Conservation (phyloP, 2,888 invertebrate genomes). For the Cerceris ruficornis region DNA sequence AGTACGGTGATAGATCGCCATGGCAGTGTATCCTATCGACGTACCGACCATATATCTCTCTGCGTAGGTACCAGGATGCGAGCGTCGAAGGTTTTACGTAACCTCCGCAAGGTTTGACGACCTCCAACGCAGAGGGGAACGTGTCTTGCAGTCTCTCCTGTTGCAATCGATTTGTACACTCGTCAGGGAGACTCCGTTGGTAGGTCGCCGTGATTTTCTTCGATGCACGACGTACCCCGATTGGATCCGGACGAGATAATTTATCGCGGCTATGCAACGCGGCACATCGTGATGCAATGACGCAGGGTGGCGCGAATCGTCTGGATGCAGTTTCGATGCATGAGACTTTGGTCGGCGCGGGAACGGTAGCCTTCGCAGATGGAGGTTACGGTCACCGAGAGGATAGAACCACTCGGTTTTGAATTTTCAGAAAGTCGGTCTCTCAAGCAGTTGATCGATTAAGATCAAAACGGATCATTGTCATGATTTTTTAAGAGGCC, state of each 20-base stretch:
- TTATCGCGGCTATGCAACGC: slow-evolving; percentile 48
- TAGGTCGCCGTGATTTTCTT: slow-evolving; percentile 38
- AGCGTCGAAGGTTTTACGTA: slow-evolving; percentile 54
- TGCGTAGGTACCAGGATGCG: slow-evolving; percentile 48
- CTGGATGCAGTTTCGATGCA: slow-evolving; percentile 27
- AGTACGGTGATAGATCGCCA: slow-evolving; percentile 54
- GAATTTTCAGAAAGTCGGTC: too few species aligned
- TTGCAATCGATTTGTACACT: slow-evolving; percentile 61
- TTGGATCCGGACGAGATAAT: slow-evolving; percentile 56
- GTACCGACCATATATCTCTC: slow-evolving; percentile 49
- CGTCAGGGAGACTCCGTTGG: slow-evolving; percentile 50
- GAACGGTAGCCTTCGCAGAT: too few species aligned
- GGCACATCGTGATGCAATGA: slow-evolving; percentile 33
- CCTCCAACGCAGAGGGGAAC: slow-evolving; percentile 47
- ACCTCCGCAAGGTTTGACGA: slow-evolving; percentile 59
- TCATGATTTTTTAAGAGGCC: too few species aligned
- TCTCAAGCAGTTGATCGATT: too few species aligned
- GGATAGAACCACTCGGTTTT: too few species aligned
- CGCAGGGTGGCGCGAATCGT: slow-evolving; percentile 14
- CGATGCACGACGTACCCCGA: slow-evolving; percentile 47
- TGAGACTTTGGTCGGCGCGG: too few species aligned
- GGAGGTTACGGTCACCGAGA: too few species aligned
- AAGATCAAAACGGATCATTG: too few species aligned
- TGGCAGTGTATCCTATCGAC: slow-evolving; percentile 49
- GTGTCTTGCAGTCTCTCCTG: slow-evolving; percentile 35